These are phyloP conservation scores for Macrobrachium rosenbergii DNA, from an alignment of 1,140 invertebrate genomes.

Conservation along the genomic window DNA sequence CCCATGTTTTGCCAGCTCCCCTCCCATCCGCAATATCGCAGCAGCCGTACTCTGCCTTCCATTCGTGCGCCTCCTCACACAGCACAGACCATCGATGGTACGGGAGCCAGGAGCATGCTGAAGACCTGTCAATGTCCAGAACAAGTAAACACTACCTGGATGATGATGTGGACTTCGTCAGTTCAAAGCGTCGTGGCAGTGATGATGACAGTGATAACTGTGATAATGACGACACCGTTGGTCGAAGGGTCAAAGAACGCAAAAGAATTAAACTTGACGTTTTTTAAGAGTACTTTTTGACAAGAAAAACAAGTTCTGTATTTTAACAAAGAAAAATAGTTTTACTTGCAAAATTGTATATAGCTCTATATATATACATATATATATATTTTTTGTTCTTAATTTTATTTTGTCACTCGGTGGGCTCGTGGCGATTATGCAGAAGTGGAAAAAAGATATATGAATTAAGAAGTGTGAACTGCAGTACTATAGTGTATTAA, in stretches of 20 bases:
- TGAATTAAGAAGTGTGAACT: too few species aligned
- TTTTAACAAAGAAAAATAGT: too few species aligned
- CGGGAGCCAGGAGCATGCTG: constrained; percentile 44
- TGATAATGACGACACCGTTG: constrained; percentile 57
- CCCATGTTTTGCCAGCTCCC: constrained; percentile 11
- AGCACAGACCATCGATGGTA: constrained; percentile 30
- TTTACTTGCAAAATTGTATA: too few species aligned
- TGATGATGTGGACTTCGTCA: constrained; percentile 26
- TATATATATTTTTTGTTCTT: too few species aligned
- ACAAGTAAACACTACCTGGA: constrained; percentile 29
- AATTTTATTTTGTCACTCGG: too few species aligned
- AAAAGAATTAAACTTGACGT: constrained; percentile 52
- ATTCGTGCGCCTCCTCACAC: constrained; percentile 45
- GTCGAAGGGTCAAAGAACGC: constrained; percentile 50
- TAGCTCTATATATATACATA: too few species aligned
- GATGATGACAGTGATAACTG: constrained; percentile 57
- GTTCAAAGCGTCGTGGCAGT: constrained; percentile 48
- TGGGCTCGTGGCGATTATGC: too few species aligned
- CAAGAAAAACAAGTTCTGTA: too few species aligned
- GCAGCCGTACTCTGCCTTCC: constrained; percentile 50
- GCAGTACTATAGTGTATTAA: too few species aligned
- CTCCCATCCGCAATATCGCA: not conserved
- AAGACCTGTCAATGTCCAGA: constrained; percentile 36
- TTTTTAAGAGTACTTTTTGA: constrained; percentile 12
- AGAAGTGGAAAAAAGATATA: too few species aligned